A percentile compares a stretch with the other conserved stretches of the same genome.
Conservation (phyloP, 2,113 vertebrate genomes). For the Oryctolagus cuniculus region DNA sequence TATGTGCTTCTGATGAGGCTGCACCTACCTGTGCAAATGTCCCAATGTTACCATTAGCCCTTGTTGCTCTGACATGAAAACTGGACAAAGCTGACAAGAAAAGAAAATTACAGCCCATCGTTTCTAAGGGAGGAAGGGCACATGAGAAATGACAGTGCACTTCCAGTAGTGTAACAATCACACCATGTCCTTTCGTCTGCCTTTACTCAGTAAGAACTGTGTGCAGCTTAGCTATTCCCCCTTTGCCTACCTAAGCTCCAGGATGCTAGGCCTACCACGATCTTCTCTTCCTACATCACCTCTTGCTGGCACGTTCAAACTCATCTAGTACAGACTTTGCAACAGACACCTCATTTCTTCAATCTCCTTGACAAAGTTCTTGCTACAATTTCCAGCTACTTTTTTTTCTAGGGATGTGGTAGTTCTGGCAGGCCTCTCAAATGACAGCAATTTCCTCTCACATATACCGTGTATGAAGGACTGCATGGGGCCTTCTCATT, state of each 20-base stretch:
- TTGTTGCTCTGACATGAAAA: background rate
- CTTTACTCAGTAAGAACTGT: background rate
- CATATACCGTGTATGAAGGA: background rate
- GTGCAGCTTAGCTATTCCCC: too few species aligned
- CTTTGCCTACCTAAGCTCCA: background rate
- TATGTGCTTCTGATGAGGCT: background rate
- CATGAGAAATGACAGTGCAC: background rate
- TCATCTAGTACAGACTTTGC: background rate
- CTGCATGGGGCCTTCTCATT: background rate
- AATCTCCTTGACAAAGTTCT: background rate
- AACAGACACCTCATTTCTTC: background rate
- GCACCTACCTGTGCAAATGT: background rate
- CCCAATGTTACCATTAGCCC: background rate
- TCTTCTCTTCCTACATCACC: background rate
- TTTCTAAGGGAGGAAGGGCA: too few species aligned
- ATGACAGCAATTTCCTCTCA: background rate
- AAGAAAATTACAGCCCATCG: background rate
- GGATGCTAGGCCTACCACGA: background rate
- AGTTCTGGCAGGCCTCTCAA: background rate
- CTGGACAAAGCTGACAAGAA: background rate
- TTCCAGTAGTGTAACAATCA: background rate
- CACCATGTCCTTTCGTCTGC: background rate
- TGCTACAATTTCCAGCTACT: background rate
- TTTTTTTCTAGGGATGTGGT: background rate
- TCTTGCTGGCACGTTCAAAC: background rate